Base-by-base conservation (phyloP, 1,140 invertebrate species). In the Sinonovacula constricta region DNA sequence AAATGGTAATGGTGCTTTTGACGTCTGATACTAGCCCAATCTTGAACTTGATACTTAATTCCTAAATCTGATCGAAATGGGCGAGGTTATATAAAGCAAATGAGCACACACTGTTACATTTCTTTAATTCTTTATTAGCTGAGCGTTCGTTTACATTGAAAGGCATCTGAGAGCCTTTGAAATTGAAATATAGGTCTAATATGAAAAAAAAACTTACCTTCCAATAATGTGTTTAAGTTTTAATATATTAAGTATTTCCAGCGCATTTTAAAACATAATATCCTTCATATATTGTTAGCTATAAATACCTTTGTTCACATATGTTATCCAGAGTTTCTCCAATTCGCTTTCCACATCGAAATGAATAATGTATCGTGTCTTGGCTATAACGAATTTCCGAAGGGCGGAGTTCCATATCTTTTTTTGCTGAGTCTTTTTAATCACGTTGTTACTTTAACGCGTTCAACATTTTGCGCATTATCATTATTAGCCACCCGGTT, bases 251-350 rank as follows among this genome's bases (percentile, higher is more conserved):
- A 28, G 30, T 18, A 26, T 2, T 18, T 3, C 26, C 22, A n/a
- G 18, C 30, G 22, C n/a, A n/a, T n/a, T n/a, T 59, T 26, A 59
- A 18, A 1, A 59, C 1, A 1, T 26, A 12, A 15, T 18, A 15
- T 59, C 26, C 15, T 59, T n/a, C 18, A 18, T 22, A 2, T 26
- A 26, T 4, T 28, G 18, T 59, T 59, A 18, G 18, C 62, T 39
- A n/a, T n/a, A n/a, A n/a, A n/a, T 53, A 69, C 51, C 45, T 69
- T 15, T 51, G 26, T n/a, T 69, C 49, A 31, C 66, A 56, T 18
- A 80, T 15, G n/a, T 34, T 56, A 54, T 80, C 79, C 31, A 80
- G 59, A 30, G 79, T 75, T 39, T 80, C 70, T 18, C 79, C 79
- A 5, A 80, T 80, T 18, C 60, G 70, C 14, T 22, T 62, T 0